Evolutionary conservation across 2,113 vertebrate genomes (phyloP).

Genomic region (Cettia cetti): DNA sequence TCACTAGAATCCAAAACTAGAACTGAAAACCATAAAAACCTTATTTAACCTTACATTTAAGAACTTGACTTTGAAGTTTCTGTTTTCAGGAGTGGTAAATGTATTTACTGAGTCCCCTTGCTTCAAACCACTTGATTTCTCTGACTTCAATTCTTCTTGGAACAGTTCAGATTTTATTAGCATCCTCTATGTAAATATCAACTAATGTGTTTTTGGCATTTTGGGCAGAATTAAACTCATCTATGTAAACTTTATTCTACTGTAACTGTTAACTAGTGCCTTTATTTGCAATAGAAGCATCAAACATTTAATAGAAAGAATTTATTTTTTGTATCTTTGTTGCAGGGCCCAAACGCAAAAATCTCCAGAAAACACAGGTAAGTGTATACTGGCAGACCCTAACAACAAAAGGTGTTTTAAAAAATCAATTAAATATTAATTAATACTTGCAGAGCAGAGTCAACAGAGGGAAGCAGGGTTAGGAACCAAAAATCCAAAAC

Average conservation of each 20-base stretch:
- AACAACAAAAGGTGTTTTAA: not conserved
- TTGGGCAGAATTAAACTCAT: not conserved
- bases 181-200: not conserved
- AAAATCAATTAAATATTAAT: not conserved
- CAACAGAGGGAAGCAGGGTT: not conserved
- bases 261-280: not conserved
- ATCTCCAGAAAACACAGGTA: constrained; percentile 68
- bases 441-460: not conserved
- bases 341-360: constrained; percentile 63
- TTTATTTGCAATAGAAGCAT: not conserved
- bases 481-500: not conserved
- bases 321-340: not conserved
- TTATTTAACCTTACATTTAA: not conserved
- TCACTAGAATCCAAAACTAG: not conserved
- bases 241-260: not conserved
- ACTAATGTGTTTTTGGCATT: not conserved
- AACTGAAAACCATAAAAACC: not conserved
- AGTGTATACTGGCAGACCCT: not conserved
- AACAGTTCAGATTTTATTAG: not conserved
- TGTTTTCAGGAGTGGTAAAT: not conserved
- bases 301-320: not conserved
- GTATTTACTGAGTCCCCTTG: not conserved
- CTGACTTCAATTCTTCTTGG: not conserved
- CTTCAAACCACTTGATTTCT: not conserved
- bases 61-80: not conserved